Conservation (phyloP, 1,140 invertebrate species). For the Macrosteles quadrilineatus region DNA sequence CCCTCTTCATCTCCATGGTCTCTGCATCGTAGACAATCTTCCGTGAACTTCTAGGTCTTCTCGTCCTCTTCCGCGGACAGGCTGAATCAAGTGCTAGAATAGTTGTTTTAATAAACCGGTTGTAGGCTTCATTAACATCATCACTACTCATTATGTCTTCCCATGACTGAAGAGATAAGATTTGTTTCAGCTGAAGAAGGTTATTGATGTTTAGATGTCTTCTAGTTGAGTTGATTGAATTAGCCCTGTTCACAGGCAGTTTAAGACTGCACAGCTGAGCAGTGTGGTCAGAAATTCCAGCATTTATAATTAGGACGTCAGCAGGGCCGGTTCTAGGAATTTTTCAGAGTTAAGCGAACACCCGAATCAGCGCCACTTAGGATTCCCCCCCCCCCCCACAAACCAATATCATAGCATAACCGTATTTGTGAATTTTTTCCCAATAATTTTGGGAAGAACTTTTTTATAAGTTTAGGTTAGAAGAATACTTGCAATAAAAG, state of each 20-base stretch:
- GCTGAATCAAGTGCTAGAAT: background rate
- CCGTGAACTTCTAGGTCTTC: background rate
- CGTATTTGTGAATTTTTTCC: too few relatives aligned
- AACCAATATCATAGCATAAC: too few relatives aligned
- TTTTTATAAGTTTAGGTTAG: too few relatives aligned
- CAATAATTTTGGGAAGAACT: too few relatives aligned
- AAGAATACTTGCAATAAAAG: too few relatives aligned
- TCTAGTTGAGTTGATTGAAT: background rate
- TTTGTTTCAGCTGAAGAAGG: background rate
- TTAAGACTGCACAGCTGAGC: background rate
- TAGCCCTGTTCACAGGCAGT: background rate
- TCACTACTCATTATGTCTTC: background rate
- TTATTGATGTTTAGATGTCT: background rate
- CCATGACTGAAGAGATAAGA: too few relatives aligned
- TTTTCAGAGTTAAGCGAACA: too few relatives aligned
- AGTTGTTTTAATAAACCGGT: background rate
- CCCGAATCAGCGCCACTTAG: too few relatives aligned
- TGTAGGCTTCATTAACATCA: background rate
- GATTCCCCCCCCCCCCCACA: too few relatives aligned
- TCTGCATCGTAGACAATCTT: background rate
- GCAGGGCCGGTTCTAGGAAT: too few relatives aligned
- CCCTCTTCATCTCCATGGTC: background rate
- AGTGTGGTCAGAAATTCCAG: slow-evolving; percentile 11
- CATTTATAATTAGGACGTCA: background rate
- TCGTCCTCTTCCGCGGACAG: background rate